phyloP scores from a whole-genome alignment of 2,888 invertebrate genomes.

The Hyles lineata region DNA sequence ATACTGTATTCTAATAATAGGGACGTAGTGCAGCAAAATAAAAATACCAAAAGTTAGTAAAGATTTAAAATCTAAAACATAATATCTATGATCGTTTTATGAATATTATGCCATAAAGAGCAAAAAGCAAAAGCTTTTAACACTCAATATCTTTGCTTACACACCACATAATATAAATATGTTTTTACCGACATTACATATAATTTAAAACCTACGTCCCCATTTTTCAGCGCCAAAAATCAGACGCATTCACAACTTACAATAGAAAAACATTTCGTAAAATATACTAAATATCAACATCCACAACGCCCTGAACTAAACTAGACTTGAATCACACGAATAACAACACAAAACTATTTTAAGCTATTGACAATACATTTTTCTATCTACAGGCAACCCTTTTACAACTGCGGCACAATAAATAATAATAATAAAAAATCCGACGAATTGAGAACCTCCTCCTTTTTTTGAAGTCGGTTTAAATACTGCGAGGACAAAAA shows the following conservation, averaged over 20 bases:
- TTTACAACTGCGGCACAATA: background rate
- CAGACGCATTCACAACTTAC: background rate
- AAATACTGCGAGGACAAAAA: background rate
- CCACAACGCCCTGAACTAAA: background rate
- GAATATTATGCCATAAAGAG: no score
- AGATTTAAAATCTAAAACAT: no score
- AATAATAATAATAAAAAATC: no score
- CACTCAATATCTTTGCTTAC: no score
- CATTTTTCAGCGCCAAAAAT: background rate
- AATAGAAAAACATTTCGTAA: conserved; percentile 15
- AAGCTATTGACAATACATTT: background rate
- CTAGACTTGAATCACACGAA: conserved; percentile 10
- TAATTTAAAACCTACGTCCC: background rate
- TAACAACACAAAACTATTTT: background rate
- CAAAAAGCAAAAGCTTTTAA: no score
- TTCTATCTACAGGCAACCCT: background rate
- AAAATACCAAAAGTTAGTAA: background rate
- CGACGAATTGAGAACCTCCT: no score
- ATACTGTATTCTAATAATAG: background rate
- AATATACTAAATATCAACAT: conserved; percentile 6
- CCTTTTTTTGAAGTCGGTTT: no score
- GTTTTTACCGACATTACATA: no score
- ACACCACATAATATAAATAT: no score
- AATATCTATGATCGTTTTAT: no score
- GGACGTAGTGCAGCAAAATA: background rate